Evolutionary conservation across 2,888 invertebrate genomes (phyloP).

Genomic region (Andrena haemorrhoa): DNA sequence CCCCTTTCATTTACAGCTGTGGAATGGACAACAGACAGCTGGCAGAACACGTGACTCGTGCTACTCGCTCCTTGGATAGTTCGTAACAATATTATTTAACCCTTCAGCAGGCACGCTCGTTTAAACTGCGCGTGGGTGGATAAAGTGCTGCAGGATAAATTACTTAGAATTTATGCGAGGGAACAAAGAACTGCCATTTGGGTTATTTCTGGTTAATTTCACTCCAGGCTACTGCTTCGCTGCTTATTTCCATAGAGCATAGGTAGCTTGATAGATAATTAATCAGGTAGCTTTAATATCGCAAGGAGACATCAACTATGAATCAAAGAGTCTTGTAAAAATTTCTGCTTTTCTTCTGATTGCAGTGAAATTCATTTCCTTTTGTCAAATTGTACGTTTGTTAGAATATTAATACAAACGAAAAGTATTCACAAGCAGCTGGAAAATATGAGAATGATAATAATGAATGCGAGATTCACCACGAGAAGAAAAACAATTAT

Average conservation of each 20-base stretch:
- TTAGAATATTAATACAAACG: background rate
- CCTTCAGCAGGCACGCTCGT: background rate
- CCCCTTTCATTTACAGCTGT: conserved; percentile 10
- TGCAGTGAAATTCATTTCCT: too few relatives aligned
- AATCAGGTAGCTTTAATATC: too few relatives aligned
- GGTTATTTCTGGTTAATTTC: background rate
- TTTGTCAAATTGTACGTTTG: too few relatives aligned
- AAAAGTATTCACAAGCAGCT: background rate
- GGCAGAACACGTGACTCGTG: conserved; percentile 4
- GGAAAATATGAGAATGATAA: background rate
- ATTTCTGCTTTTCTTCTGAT: too few relatives aligned
- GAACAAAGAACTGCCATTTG: background rate
- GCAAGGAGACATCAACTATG: too few relatives aligned
- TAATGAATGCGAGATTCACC: background rate
- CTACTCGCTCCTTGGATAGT: background rate
- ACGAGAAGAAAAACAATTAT: background rate
- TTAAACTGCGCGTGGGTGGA: conserved; percentile 1
- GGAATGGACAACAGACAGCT: conserved; percentile 13
- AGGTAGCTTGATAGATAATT: too few relatives aligned
- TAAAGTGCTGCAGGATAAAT: background rate
- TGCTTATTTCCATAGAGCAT: background rate
- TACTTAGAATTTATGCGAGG: background rate
- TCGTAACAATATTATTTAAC: conserved; percentile 26
- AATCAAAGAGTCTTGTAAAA: too few relatives aligned
- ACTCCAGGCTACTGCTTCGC: background rate